These are phyloP conservation scores for Drosophila cardini DNA, from an alignment of 1,140 invertebrate species.

Conservation along the genomic window DNA sequence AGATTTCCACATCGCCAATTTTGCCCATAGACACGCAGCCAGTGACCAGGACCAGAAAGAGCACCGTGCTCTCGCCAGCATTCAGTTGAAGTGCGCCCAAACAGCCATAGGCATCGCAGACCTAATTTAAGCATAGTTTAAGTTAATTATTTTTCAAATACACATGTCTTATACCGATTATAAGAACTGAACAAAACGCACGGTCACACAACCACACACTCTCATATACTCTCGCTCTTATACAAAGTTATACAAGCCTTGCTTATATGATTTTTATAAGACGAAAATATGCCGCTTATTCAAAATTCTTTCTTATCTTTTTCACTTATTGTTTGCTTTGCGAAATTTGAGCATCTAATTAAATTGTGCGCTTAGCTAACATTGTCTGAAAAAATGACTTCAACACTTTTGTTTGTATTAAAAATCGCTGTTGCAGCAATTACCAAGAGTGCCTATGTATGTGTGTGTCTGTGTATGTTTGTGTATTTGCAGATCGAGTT, in stretches of 20 bases:
- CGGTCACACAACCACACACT: too few relatives aligned
- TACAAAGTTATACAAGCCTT: too few relatives aligned
- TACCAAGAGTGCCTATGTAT: neutral
- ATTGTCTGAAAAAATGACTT: neutral
- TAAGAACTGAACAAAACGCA: too few relatives aligned
- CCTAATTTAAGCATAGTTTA: slow-evolving; percentile 85
- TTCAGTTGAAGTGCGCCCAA: slow-evolving; percentile 95
- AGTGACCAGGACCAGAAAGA: slow-evolving; percentile 96
- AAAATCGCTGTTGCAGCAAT: neutral
- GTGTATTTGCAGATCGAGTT: slow-evolving; percentile 1
- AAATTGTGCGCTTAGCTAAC: neutral
- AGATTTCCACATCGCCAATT: slow-evolving; percentile 96
- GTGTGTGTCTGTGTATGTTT: neutral
- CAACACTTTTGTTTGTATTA: neutral
- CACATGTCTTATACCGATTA: neutral
- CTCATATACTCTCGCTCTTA: too few relatives aligned
- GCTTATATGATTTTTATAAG: too few relatives aligned
- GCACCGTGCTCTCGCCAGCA: slow-evolving; percentile 91
- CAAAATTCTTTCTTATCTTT: too few relatives aligned
- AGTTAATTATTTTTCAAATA: neutral
- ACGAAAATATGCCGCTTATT: too few relatives aligned
- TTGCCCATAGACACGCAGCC: slow-evolving; percentile 98
- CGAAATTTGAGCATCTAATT: neutral
- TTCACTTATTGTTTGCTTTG: too few relatives aligned
- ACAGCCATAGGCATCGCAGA: slow-evolving; percentile 96